Percentiles rank a stretch among this genome's conserved stretches.
These are phyloP conservation scores for Albula goreensis DNA, from an alignment of 2,113 vertebrate genomes.

Conservation along the genomic window DNA sequence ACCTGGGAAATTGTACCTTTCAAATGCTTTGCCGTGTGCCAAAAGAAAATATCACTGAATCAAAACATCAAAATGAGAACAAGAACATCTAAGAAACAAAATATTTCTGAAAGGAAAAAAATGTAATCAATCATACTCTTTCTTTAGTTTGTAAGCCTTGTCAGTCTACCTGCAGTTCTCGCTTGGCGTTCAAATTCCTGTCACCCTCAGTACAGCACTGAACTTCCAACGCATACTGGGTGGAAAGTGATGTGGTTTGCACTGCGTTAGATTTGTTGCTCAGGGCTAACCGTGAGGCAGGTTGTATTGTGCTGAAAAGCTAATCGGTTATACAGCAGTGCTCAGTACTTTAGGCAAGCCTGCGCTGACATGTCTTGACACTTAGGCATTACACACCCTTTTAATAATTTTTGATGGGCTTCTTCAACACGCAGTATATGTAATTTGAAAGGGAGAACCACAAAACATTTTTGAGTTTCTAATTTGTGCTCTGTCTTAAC, in stretches of 20 bases:
- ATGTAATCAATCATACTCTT: conserved; percentile 12
- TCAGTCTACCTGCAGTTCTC: background rate
- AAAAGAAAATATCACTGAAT: background rate
- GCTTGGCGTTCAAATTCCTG: conserved; percentile 36
- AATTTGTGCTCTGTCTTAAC: conserved; percentile 58
- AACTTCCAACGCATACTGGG: conserved; percentile 48
- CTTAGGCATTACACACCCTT: conserved; percentile 64
- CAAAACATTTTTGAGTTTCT: conserved; percentile 67
- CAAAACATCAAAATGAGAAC: conserved; percentile 2
- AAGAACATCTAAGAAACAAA: background rate
- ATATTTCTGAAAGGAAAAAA: background rate
- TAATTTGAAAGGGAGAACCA: conserved; percentile 70
- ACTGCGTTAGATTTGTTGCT: conserved; percentile 62
- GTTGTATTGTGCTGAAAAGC: conserved; percentile 69
- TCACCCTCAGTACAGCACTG: conserved; percentile 47
- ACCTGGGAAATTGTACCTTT: background rate
- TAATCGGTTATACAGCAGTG: conserved; percentile 61
- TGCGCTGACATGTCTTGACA: conserved; percentile 68
- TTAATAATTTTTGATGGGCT: conserved; percentile 71
- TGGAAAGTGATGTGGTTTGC: conserved; percentile 45
- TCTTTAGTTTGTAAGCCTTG: background rate
- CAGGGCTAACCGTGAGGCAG: conserved; percentile 54
- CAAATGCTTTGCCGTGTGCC: background rate
- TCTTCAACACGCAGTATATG: conserved; percentile 67
- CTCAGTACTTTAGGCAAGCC: conserved; percentile 57